Evolutionary conservation across 2,888 invertebrate species (phyloP).

Genomic region (Shargacucullia verbasci): DNA sequence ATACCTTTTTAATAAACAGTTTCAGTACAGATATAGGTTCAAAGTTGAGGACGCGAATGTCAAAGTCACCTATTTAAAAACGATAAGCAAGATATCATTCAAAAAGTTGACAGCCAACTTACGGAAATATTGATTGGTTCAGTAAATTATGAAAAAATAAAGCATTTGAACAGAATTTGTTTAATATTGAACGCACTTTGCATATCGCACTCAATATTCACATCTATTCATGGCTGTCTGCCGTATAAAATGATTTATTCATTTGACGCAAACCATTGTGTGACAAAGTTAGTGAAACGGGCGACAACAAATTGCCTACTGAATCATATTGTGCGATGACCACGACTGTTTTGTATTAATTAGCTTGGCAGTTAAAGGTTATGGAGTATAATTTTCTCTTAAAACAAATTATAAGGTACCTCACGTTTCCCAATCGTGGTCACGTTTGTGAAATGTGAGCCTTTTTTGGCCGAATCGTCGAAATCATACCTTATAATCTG

Average conservation of each 20-base stretch:
- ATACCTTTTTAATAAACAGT: background rate
- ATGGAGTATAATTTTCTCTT: background rate
- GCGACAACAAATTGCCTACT: slow-evolving; percentile 50
- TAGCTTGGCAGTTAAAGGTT: slow-evolving; percentile 19
- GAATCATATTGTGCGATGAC: slow-evolving; percentile 29
- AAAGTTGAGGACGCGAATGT: too few species aligned
- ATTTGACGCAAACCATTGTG: slow-evolving; percentile 64
- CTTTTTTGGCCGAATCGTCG: too few species aligned
- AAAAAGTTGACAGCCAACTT: too few species aligned
- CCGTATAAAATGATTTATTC: slow-evolving; percentile 70
- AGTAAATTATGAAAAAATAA: slow-evolving; percentile 22
- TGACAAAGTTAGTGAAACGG: slow-evolving; percentile 51
- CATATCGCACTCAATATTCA: slow-evolving; percentile 65
- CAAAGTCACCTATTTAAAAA: too few species aligned
- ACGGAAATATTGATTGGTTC: slow-evolving; percentile 3
- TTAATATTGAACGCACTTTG: slow-evolving; percentile 59
- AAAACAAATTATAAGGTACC: background rate
- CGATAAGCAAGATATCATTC: too few species aligned
- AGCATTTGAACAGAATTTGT: slow-evolving; percentile 51
- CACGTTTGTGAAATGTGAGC: too few species aligned
- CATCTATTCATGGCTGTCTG: slow-evolving; percentile 65
- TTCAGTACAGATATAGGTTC: too few species aligned
- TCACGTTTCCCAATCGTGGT: too few species aligned
- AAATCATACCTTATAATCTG: too few species aligned
- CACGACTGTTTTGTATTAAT: slow-evolving; percentile 23